phyloP scores from a whole-genome alignment of 2,888 invertebrate genomes.

The Odontocolon sp. region DNA sequence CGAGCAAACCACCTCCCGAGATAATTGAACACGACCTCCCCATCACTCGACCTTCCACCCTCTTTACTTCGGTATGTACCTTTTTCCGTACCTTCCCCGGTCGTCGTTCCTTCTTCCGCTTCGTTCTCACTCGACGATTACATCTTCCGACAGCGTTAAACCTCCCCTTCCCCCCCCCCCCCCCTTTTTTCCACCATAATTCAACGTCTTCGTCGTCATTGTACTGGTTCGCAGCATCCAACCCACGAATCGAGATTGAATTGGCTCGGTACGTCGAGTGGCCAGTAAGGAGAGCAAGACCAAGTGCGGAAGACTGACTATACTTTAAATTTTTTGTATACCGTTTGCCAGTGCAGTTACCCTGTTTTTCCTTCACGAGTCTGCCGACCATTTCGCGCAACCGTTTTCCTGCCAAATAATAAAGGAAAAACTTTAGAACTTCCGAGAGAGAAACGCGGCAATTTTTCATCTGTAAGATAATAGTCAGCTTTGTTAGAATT shows the following conservation, averaged over 20 bases:
- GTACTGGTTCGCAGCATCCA: neutral
- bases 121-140: too few relatives aligned
- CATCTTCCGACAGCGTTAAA: neutral
- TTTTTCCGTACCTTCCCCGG: neutral
- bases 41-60: neutral
- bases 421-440: too few relatives aligned
- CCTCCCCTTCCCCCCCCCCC: neutral
- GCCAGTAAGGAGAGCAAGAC: neutral
- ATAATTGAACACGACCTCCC: constrained; percentile 49
- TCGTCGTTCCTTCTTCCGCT: too few relatives aligned
- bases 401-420: too few relatives aligned
- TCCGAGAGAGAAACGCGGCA: too few relatives aligned
- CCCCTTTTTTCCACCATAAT: neutral
- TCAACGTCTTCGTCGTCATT: neutral
- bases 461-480: too few relatives aligned
- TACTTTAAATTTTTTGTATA: too few relatives aligned
- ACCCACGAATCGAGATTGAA: constrained; percentile 11
- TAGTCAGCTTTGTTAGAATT: too few relatives aligned
- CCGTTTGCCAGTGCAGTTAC: too few relatives aligned
- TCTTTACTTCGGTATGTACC: constrained; percentile 13
- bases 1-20: constrained; percentile 31
- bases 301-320: too few relatives aligned
- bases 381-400: too few relatives aligned
- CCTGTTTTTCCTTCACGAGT: too few relatives aligned
- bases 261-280: neutral